A percentile compares a stretch with the other conserved stretches of the same genome.
Conservation (phyloP, 2,797 vertebrate species). For the Buceros bicornis region DNA sequence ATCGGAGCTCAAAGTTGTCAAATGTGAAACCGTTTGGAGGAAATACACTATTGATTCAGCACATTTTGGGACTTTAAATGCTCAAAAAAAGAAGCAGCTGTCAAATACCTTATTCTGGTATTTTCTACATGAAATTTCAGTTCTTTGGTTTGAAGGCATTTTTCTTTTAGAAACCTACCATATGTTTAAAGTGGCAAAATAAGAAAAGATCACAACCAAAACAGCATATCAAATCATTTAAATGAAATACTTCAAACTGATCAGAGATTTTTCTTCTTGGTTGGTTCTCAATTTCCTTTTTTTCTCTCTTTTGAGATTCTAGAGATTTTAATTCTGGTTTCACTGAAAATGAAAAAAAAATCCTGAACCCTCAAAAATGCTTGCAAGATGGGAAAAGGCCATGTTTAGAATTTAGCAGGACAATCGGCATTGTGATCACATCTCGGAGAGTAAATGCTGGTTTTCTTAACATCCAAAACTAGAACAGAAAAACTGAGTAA, state of each 20-base stretch:
- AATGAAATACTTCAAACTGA: not conserved
- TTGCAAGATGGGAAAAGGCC: not conserved
- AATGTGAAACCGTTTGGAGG: not conserved
- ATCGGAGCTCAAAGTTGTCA: not conserved
- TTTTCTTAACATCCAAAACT: not conserved
- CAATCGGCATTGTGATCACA: not conserved
- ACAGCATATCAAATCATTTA: not conserved
- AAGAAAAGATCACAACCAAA: not conserved
- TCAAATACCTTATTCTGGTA: not conserved
- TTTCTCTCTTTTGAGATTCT: not conserved
- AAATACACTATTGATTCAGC: not conserved
- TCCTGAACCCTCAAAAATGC: not conserved
- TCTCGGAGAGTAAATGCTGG: not conserved
- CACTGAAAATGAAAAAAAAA: not conserved
- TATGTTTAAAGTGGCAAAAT: not conserved
- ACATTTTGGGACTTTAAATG: not conserved
- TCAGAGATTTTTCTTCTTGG: not conserved
- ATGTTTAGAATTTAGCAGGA: not conserved
- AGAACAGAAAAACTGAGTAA: not conserved
- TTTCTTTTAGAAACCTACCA: not conserved
- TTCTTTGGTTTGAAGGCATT: not conserved
- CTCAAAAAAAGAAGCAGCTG: not conserved
- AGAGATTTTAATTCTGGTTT: not conserved
- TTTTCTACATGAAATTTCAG: not conserved
- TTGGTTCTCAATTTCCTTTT: not conserved